Evolutionary conservation across 64 coral and sea anemone species (phyloP).

Genomic region (Exaiptasia diaphana): DNA sequence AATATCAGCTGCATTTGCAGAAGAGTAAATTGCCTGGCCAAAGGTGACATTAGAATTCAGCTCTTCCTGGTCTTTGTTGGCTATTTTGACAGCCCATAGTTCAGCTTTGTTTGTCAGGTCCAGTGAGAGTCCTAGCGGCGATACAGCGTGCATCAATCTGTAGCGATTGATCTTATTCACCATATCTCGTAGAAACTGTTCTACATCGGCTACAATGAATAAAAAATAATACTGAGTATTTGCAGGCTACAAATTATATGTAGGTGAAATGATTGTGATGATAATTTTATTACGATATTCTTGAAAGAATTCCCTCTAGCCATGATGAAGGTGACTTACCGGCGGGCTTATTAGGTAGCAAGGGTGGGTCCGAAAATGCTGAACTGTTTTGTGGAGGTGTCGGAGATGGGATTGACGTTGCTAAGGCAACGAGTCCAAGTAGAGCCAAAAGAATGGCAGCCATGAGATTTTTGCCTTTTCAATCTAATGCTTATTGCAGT

Average conservation of each 20-base stretch:
- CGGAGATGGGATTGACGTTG: background rate
- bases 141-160: slow-evolving; percentile 74
- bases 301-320: too few relatives aligned
- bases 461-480: too few relatives aligned
- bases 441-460: background rate
- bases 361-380: too few relatives aligned
- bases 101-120: slow-evolving; percentile 67
- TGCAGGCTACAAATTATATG: too few relatives aligned
- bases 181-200: slow-evolving; percentile 52
- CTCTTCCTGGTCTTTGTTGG: slow-evolving; percentile 63
- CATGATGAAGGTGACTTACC: too few relatives aligned
- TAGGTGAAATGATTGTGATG: too few relatives aligned
- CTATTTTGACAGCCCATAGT: slow-evolving; percentile 47
- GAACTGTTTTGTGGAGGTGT: too few relatives aligned
- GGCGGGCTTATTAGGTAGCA: too few relatives aligned
- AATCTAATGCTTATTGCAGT: too few relatives aligned
- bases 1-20: slow-evolving; percentile 14
- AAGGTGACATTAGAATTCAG: slow-evolving; percentile 69
- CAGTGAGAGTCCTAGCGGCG: slow-evolving; percentile 52
- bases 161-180: slow-evolving; percentile 67
- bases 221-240: too few relatives aligned
- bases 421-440: background rate
- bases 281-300: too few relatives aligned
- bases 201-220: background rate
- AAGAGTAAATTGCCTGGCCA: slow-evolving; percentile 76